Conservation (phyloP, 2,113 vertebrate genomes). For the Cynocephalus volans region DNA sequence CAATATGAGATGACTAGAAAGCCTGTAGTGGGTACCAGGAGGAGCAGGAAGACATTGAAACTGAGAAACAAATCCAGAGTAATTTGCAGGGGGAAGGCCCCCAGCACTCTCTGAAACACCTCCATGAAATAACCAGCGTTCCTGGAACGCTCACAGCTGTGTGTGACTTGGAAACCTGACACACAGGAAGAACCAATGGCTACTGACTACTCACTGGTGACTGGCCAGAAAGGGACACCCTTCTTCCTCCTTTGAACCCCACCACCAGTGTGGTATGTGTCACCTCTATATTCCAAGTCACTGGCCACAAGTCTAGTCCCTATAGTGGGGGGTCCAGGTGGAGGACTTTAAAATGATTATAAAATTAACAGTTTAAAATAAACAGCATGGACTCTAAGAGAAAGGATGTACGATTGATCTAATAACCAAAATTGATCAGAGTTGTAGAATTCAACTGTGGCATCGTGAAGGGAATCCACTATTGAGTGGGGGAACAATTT, state of each 20-base stretch:
- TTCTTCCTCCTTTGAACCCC: background rate
- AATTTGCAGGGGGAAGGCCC: fast-evolving
- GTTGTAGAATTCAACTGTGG: background rate
- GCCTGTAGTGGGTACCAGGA: too few relatives aligned
- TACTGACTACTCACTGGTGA: background rate
- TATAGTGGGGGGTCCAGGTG: too few relatives aligned
- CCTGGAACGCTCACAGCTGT: background rate
- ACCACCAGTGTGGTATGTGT: fast-evolving
- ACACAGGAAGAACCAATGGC: background rate
- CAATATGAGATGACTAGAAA: background rate
- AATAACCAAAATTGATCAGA: background rate
- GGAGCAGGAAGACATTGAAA: background rate
- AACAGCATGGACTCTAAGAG: background rate
- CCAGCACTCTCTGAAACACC: background rate
- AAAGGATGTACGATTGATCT: background rate
- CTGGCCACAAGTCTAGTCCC: too few relatives aligned
- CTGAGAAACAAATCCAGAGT: background rate
- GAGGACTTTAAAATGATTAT: background rate
- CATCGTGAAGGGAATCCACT: too few relatives aligned
- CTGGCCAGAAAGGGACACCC: background rate
- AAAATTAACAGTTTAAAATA: background rate
- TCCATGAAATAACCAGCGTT: background rate
- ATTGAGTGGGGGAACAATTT: fast-evolving
- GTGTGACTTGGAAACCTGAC: background rate
- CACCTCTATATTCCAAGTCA: background rate